These are phyloP conservation scores for Drosophila picticornis DNA, from an alignment of 2,888 invertebrate genomes.

Conservation along the genomic window DNA sequence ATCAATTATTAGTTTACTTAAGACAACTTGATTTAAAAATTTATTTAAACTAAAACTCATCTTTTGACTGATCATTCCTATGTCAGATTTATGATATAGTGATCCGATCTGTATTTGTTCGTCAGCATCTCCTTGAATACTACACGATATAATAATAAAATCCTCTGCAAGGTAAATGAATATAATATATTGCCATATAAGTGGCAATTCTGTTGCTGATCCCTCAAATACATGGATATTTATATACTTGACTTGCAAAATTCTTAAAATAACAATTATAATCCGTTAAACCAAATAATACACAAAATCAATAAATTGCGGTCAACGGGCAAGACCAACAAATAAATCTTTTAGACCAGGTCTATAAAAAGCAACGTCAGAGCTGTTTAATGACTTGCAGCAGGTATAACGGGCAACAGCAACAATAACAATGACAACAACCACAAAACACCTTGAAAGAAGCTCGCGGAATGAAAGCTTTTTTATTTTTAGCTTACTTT, in stretches of 20 bases:
- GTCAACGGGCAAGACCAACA: neutral
- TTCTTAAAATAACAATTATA: neutral
- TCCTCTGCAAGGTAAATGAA: too few relatives aligned
- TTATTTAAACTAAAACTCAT: too few relatives aligned
- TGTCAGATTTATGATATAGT: too few relatives aligned
- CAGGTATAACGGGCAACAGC: neutral
- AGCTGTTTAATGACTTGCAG: constrained; percentile 26
- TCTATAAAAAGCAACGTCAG: constrained; percentile 20
- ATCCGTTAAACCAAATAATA: neutral
- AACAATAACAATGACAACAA: neutral
- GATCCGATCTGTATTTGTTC: too few relatives aligned
- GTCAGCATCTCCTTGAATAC: too few relatives aligned
- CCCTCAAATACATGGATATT: neutral
- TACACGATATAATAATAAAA: too few relatives aligned
- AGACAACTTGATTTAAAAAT: too few relatives aligned
- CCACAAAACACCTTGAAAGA: constrained; percentile 51
- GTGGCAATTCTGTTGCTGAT: neutral
- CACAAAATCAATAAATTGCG: neutral
- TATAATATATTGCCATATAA: too few relatives aligned
- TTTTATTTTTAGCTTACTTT: constrained; percentile 55
- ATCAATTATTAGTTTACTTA: too few relatives aligned
- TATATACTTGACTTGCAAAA: neutral
- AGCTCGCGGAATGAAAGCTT: constrained; percentile 46
- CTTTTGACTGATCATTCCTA: too few relatives aligned
- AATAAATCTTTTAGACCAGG: neutral